Evolutionary conservation across 1,140 invertebrate species (phyloP), one percentile per base, ranked within the genome.

Genomic region (Drosophila obscura): DNA sequence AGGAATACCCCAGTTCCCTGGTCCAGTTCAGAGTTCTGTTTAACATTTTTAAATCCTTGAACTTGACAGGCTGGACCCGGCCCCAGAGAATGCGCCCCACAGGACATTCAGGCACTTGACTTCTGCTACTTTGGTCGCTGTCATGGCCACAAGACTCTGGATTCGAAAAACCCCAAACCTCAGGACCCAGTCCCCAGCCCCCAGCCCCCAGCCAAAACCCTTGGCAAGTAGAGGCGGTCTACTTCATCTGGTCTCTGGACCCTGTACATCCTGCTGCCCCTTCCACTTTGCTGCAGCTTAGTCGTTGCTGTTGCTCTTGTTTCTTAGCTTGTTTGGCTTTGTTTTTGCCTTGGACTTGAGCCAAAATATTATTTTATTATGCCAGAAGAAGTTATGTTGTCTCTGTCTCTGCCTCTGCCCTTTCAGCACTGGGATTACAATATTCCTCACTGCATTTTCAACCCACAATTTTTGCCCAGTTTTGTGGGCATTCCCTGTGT

Each of bases 301-400:
- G 43, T 45, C 16, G 22, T 24, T 24, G 19, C 39, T 55, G 51
- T 51, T 69, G n/a, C 51, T 50, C 51, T 48, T 22, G 4, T 51
- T 35, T 44, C 44, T 63, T 51, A 52, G 49, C 44, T 35, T 57
- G 52, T 55, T 48, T 63, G 59, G 49, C 57, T 77, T 73, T 68
- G 41, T 56, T 39, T 52, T 67, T 77, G 75, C 35, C 35, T 39
- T 39, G 35, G 75, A 77, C 56, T 48, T 50, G 46, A 56, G 72
- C 75, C 75, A 77, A 75, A 77, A 77, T 77, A 75, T 75, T 77
- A 77, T 77, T 77, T 75, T 77, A 77, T 77, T 77, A 77, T 77
- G 72, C 66, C 75, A 77, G 73, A 77, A 71, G 75, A 77, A 77
- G 75, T 74, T 77, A 61, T 57, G 73, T 66, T 61, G 65, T 69